These are phyloP conservation scores for Orthonyx spaldingii DNA, from an alignment of 2,113 vertebrate genomes.

Conservation along the genomic window DNA sequence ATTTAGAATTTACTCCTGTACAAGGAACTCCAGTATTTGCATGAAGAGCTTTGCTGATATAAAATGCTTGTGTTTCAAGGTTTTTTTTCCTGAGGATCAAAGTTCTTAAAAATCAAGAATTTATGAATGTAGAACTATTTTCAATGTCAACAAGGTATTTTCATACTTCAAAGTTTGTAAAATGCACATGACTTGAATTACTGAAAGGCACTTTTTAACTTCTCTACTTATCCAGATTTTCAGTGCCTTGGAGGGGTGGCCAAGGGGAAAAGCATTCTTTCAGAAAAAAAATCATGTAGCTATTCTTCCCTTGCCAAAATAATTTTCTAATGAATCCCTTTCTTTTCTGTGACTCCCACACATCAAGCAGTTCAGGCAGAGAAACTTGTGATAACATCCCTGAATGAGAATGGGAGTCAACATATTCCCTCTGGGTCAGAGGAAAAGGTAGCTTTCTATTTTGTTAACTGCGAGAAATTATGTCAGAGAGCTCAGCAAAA, in stretches of 20 bases:
- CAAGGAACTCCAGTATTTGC: not conserved
- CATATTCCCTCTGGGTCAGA: not conserved
- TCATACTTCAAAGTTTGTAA: not conserved
- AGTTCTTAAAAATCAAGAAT: not conserved
- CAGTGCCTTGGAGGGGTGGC: not conserved
- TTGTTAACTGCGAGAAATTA: not conserved
- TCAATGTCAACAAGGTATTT: not conserved
- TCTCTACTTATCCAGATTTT: not conserved
- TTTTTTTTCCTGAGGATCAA: not conserved
- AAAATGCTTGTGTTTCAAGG: not conserved
- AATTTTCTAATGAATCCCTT: not conserved
- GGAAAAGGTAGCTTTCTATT: not conserved
- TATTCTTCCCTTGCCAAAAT: not conserved
- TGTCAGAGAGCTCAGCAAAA: not conserved
- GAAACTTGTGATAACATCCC: not conserved
- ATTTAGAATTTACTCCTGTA: not conserved
- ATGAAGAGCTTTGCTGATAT: not conserved
- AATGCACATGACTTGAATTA: not conserved
- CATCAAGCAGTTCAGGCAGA: not conserved
- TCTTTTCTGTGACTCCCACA: not conserved
- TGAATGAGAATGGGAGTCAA: not conserved
- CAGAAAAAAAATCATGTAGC: not conserved
- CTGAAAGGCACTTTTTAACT: not conserved
- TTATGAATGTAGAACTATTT: not conserved
- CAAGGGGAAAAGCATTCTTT: not conserved